A percentile compares a stretch with the other conserved stretches of the same genome.
Conservation (phyloP, 64 coral and sea anemone species). For the Porites lutea region DNA sequence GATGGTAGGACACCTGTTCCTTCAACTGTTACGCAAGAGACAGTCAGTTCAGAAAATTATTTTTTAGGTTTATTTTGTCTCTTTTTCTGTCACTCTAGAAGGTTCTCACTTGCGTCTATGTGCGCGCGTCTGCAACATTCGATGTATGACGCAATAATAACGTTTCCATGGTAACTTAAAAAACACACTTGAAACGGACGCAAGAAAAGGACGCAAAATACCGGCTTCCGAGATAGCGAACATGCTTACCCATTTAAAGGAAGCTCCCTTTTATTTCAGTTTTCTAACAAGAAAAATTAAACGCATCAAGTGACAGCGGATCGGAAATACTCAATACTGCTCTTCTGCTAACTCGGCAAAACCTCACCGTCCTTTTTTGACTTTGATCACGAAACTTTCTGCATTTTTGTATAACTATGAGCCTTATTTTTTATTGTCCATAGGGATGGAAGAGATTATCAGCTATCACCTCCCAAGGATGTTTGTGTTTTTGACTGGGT, state of each 20-base stretch:
- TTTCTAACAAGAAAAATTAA: neutral
- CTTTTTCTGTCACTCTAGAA: too few species aligned
- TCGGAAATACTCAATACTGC: neutral
- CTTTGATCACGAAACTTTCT: neutral
- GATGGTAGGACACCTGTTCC: too few species aligned
- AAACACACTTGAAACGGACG: neutral
- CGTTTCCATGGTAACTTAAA: conserved; percentile 11
- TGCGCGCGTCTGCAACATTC: neutral
- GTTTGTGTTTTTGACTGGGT: conserved; percentile 36
- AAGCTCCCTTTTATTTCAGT: neutral
- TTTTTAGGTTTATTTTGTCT: too few species aligned
- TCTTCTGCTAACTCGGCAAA: neutral
- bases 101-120: too few species aligned
- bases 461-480: conserved; percentile 50
- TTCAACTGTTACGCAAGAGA: too few species aligned
- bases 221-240: neutral
- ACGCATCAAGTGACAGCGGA: too few species aligned
- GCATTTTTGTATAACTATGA: neutral
- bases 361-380: neutral
- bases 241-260: too few species aligned
- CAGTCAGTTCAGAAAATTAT: too few species aligned
- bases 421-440: conserved; percentile 8
- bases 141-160: conserved; percentile 9
- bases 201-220: neutral
- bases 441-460: conserved; percentile 59